Evolutionary conservation across 2,888 invertebrate genomes (phyloP), one percentile per base, ranked within the genome.

Genomic region (Pyrocoelia pectoralis): DNA sequence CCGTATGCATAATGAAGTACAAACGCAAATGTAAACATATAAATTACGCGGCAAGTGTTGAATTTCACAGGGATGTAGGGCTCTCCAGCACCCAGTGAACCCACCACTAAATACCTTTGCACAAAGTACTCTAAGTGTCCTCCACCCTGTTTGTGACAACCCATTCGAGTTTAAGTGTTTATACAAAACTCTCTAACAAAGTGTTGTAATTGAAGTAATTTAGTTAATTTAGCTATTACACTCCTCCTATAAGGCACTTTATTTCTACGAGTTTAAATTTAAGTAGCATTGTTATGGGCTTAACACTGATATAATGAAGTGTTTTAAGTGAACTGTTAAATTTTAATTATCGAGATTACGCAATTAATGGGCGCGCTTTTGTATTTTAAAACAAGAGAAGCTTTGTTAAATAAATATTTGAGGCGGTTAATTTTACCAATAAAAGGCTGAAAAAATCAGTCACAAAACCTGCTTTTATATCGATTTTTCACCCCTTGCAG

Each of bases 111-210:
- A 58, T 57, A 57, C 46, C 58, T 54, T 50, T 15, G 43, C 38
- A 49, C 59, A 55, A 63, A 63, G 58, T 63, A 58, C 54, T 58
- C 41, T 40, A 63, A 64, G 63, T 55, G 65, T 60, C 60, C 60
- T 65, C 60, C 17, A 52, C 56, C 40, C 52, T 60, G 40, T 65
- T 51, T 65, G 48, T 65, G 59, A 56, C 60, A 65, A 60, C 65
- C 48, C 65, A 60, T 65, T 65, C 59, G 65, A 65, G 65, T 65
- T 65, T 65, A 60, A 65, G 65, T 65, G 65, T 60, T 65, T 59
- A 55, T 56, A 60, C 66, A 62, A 66, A 66, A 66, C 66, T 66
- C 61, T 62, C 46, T 55, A 57, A 48, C 51, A 55, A 58, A 66
- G 61, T 66, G 66, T 46, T 51, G 59, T 61, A 66, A 62, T 62